phyloP scores from a whole-genome alignment of 2,888 invertebrate genomes.

The Priocnemis perturbator region DNA sequence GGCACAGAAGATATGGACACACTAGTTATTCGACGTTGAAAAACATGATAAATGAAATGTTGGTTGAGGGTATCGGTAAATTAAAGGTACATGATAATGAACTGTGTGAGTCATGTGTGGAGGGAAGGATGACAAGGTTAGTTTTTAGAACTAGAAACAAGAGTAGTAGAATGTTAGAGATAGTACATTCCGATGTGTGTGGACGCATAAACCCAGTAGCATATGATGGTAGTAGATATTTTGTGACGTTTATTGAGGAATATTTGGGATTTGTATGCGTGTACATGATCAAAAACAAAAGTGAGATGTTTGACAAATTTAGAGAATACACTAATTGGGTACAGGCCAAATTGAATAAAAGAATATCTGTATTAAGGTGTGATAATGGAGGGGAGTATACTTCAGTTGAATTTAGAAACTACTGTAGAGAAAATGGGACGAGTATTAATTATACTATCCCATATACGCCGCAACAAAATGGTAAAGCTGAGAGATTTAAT shows the following conservation, averaged over 20 bases:
- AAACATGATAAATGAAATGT: not conserved
- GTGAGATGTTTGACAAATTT: conserved; percentile 4
- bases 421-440: conserved; percentile 5
- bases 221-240: not conserved
- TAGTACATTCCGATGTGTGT: conserved; percentile 16
- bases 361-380: conserved; percentile 11
- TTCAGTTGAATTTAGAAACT: not conserved
- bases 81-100: not conserved
- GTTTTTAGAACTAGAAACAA: conserved; percentile 4
- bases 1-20: conserved; percentile 21
- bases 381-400: conserved; percentile 19
- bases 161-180: conserved; percentile 11
- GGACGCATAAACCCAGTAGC: conserved; percentile 10
- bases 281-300: conserved; percentile 2
- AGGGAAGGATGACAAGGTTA: conserved; percentile 8
- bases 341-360: conserved; percentile 1
- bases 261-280: conserved; percentile 8
- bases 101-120: conserved; percentile 1
- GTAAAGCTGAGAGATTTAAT: too few species aligned
- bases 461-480: too few species aligned
- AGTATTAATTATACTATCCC: too few species aligned
- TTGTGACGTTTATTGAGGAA: conserved; percentile 17
- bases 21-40: conserved; percentile 5
- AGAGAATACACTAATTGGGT: conserved; percentile 6
- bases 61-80: conserved; percentile 12